A percentile compares a stretch with the other conserved stretches of the same genome.
These are phyloP conservation scores for Andrena bucephala DNA, from an alignment of 2,888 invertebrate genomes.

Conservation along the genomic window DNA sequence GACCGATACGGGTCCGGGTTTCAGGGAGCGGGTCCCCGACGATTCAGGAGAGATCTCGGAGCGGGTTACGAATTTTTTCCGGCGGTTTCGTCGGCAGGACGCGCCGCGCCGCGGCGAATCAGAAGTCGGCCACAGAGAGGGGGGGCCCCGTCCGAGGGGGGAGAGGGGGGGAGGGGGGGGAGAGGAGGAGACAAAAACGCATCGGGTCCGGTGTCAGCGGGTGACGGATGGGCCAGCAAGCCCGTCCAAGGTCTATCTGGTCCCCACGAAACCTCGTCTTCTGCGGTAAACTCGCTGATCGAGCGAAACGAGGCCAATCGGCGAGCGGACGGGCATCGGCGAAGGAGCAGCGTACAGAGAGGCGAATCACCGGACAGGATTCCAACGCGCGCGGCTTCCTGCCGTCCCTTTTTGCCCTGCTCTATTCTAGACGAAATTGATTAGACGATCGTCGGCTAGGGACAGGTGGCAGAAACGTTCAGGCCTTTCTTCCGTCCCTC, in stretches of 20 bases:
- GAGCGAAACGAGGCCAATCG: constrained; percentile 40
- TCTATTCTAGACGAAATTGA: constrained; percentile 34
- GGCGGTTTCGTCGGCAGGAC: constrained; percentile 53
- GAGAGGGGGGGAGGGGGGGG: too few species aligned
- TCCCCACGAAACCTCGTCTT: constrained; percentile 67
- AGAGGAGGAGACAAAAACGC: constrained; percentile 72
- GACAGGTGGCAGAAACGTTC: background rate
- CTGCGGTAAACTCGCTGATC: constrained; percentile 50
- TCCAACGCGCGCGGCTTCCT: background rate
- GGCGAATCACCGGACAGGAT: constrained; percentile 18
- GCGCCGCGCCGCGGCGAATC: constrained; percentile 52
- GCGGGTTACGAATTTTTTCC: constrained; percentile 60
- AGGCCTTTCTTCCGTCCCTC: background rate
- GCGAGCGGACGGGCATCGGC: background rate
- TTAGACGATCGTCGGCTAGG: constrained; percentile 27
- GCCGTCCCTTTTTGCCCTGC: background rate
- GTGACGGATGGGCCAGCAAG: constrained; percentile 81
- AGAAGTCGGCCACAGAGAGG: constrained; percentile 51
- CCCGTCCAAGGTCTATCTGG: constrained; percentile 71
- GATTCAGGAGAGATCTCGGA: constrained; percentile 28
- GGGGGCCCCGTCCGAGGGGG: constrained; percentile 8
- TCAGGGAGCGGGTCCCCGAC: constrained; percentile 8
- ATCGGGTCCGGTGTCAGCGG: constrained; percentile 79
- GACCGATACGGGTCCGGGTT: constrained; percentile 3
- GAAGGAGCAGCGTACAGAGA: background rate